Evolutionary conservation across 2,797 vertebrate species (phyloP).

Genomic region (Clarias fuscus): DNA sequence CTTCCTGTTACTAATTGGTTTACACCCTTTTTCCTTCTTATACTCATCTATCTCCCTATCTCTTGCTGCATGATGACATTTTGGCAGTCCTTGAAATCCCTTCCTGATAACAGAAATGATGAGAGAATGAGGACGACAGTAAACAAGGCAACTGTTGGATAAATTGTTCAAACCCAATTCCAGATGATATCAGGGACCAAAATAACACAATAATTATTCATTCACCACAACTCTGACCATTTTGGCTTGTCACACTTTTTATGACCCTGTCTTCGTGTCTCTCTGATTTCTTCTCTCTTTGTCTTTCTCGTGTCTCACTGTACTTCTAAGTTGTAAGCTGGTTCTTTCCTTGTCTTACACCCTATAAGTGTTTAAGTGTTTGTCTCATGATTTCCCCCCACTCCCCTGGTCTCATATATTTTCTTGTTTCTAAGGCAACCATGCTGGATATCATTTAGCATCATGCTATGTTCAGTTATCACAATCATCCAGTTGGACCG

Average conservation of each 20-base stretch:
- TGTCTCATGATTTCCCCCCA: background rate
- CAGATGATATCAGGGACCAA: background rate
- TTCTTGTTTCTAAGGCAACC: constrained; percentile 4
- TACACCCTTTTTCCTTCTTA: constrained; percentile 60
- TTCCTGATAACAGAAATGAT: background rate
- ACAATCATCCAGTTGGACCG: background rate
- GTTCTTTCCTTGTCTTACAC: background rate
- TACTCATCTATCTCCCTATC: constrained; percentile 55
- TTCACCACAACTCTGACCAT: background rate
- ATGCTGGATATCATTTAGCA: background rate
- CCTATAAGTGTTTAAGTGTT: background rate
- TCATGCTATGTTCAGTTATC: background rate
- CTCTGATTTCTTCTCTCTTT: background rate
- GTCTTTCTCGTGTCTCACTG: background rate
- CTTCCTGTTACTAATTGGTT: constrained; percentile 53
- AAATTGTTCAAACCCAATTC: background rate
- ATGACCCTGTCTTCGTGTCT: background rate
- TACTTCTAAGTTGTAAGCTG: background rate
- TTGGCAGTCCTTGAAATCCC: background rate
- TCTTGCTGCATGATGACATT: constrained; percentile 36
- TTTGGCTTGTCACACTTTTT: background rate
- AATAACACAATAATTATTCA: background rate
- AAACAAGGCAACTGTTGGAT: background rate
- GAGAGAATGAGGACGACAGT: background rate
- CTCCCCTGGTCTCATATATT: background rate